Conservation (phyloP, 2,888 invertebrate genomes). For the Bugulina stolonifera region DNA sequence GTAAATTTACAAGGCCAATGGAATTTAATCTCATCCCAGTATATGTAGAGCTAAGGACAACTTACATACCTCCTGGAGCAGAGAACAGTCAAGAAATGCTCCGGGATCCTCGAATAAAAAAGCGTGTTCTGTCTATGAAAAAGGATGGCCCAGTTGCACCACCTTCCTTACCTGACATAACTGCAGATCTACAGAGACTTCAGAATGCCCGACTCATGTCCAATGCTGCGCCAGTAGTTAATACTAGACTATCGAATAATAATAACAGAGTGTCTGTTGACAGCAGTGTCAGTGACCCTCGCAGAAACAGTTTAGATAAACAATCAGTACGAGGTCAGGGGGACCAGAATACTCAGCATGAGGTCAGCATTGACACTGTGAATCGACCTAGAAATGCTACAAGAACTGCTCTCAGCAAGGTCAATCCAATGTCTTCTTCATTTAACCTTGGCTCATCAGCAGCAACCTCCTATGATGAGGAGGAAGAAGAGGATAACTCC, state of each 20-base stretch:
- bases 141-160: not conserved
- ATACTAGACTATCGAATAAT: not conserved
- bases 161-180: constrained; percentile 12
- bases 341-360: not conserved
- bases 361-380: not conserved
- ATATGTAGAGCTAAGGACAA: not conserved
- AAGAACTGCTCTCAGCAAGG: not conserved
- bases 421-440: constrained; percentile 9
- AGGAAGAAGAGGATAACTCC: constrained; percentile 12
- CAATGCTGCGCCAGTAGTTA: not conserved
- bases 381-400: not conserved
- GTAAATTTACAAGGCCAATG: not conserved
- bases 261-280: not conserved
- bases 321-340: not conserved
- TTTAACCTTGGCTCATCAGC: not conserved
- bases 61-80: constrained; percentile 19
- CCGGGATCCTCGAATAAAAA: constrained; percentile 11
- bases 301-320: constrained; percentile 1
- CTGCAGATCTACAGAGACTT: constrained; percentile 17
- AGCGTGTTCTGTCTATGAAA: constrained; percentile 1
- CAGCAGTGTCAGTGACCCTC: not conserved
- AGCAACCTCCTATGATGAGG: not conserved
- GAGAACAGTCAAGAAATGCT: constrained; percentile 24
- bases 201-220: constrained; percentile 8
- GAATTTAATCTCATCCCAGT: constrained; percentile 8